These are phyloP conservation scores for Apodemus speciosus DNA, from an alignment of 2,113 vertebrate genomes.

Conservation along the genomic window DNA sequence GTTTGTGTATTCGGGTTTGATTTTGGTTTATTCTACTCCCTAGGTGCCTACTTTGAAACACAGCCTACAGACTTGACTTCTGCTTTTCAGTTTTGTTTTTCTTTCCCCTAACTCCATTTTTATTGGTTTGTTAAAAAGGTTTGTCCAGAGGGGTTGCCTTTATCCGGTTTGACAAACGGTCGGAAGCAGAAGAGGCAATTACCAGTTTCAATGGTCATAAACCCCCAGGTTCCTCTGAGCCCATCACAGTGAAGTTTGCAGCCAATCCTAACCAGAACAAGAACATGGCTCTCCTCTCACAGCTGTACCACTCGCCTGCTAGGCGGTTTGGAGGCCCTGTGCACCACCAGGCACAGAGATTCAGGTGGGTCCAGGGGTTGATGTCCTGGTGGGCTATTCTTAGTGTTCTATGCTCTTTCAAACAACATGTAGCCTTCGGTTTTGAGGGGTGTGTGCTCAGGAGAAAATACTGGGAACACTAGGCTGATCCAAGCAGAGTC, in stretches of 20 bases:
- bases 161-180: slow-evolving; percentile 97
- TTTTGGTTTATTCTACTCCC: slow-evolving; percentile 58
- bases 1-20: slow-evolving; percentile 71
- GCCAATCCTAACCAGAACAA: slow-evolving; percentile 98
- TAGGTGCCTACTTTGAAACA: slow-evolving; percentile 55
- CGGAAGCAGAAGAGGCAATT: slow-evolving; percentile 97
- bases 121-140: slow-evolving; percentile 88
- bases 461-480: not conserved
- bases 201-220: slow-evolving; percentile 98
- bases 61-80: slow-evolving; percentile 74
- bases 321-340: slow-evolving; percentile 95
- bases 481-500: not conserved
- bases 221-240: slow-evolving; percentile 94
- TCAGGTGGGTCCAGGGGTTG: slow-evolving; percentile 90
- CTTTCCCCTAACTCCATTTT: slow-evolving; percentile 70
- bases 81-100: slow-evolving; percentile 79
- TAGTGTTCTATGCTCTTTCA: not conserved
- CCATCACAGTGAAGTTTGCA: slow-evolving; percentile 97
- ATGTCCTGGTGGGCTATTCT: not conserved
- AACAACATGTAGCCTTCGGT: not conserved
- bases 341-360: slow-evolving; percentile 97
- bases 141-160: slow-evolving; percentile 96
- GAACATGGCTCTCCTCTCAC: slow-evolving; percentile 95
- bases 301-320: slow-evolving; percentile 96
- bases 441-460: fast-evolving